These are phyloP conservation scores for Mastigias papua DNA, from an alignment of 30 jellyfish, hydroid and myxozoan species.

Conservation along the genomic window DNA sequence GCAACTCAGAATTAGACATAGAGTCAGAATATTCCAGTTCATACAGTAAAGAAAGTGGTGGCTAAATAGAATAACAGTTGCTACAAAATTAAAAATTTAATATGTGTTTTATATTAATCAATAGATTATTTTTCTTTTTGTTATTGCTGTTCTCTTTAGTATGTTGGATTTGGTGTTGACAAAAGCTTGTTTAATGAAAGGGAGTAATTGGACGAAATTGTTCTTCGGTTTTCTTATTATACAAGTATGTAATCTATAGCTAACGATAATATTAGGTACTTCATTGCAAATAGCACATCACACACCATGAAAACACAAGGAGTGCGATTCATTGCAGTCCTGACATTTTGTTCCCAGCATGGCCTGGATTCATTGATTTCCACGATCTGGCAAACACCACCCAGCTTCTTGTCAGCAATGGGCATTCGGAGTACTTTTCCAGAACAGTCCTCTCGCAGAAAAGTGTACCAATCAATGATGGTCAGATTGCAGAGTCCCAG, in stretches of 20 bases:
- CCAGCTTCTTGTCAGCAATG: too few relatives aligned
- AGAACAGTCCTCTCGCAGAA: too few relatives aligned
- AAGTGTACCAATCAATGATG: too few relatives aligned
- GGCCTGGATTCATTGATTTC: too few relatives aligned
- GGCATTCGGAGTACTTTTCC: too few relatives aligned
- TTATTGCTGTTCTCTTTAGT: background rate
- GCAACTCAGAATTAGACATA: constrained; percentile 20
- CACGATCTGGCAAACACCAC: too few relatives aligned
- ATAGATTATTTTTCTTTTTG: background rate
- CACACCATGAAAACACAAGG: background rate
- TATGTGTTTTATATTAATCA: background rate
- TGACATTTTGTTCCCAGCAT: constrained; percentile 1
- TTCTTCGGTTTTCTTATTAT: background rate
- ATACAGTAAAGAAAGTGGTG: constrained; percentile 30
- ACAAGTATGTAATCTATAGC: background rate
- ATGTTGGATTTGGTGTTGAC: background rate
- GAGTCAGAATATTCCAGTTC: background rate
- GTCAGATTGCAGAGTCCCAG: too few relatives aligned
- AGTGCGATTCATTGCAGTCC: background rate
- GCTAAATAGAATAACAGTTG: constrained; percentile 4
- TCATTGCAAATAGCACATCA: constrained; percentile 3
- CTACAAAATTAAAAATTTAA: background rate
- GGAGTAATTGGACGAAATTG: background rate
- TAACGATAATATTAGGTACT: background rate
- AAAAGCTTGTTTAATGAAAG: constrained; percentile 1